Evolutionary conservation across 1,140 invertebrate genomes (phyloP).

Genomic region (Hestina assimilis): DNA sequence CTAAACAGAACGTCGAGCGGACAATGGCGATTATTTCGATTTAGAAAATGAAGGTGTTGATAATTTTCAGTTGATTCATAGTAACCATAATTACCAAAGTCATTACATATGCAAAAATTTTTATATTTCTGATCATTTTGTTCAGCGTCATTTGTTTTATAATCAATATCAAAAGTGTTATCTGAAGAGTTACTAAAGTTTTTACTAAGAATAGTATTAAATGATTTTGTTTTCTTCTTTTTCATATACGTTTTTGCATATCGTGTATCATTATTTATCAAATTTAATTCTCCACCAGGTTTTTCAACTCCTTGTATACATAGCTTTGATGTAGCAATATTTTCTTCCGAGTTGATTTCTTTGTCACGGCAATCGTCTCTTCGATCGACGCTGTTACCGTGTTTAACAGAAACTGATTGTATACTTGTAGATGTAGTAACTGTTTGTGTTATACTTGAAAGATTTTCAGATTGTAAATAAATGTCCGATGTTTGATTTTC

Average conservation of each 20-base stretch:
- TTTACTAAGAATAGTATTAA: neutral
- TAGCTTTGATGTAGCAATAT: slow-evolving; percentile 46
- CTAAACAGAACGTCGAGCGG: slow-evolving; percentile 38
- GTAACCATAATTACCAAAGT: slow-evolving; percentile 50
- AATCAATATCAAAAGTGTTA: slow-evolving; percentile 10
- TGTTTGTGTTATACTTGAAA: no score
- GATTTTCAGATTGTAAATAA: neutral
- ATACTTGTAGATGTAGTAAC: no score
- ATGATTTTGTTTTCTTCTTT: slow-evolving; percentile 15
- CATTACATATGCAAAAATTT: slow-evolving; percentile 55
- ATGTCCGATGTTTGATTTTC: neutral
- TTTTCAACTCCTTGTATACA: slow-evolving; percentile 72
- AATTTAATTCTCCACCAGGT: slow-evolving; percentile 53
- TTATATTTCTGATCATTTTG: slow-evolving; percentile 8
- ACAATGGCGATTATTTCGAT: slow-evolving; percentile 19
- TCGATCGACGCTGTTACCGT: neutral
- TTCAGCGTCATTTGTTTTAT: slow-evolving; percentile 16
- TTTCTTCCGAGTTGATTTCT: slow-evolving; percentile 15
- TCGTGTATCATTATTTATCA: slow-evolving; percentile 1
- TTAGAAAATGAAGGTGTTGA: slow-evolving; percentile 59
- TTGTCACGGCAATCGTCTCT: neutral
- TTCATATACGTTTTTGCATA: slow-evolving; percentile 33
- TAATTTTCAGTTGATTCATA: slow-evolving; percentile 34
- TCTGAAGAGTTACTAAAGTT: neutral
- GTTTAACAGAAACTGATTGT: neutral